A percentile compares a stretch with the other conserved stretches of the same genome.
Evolutionary conservation across 2,888 invertebrate species (phyloP).

Genomic region (Zeuzera pyrina): DNA sequence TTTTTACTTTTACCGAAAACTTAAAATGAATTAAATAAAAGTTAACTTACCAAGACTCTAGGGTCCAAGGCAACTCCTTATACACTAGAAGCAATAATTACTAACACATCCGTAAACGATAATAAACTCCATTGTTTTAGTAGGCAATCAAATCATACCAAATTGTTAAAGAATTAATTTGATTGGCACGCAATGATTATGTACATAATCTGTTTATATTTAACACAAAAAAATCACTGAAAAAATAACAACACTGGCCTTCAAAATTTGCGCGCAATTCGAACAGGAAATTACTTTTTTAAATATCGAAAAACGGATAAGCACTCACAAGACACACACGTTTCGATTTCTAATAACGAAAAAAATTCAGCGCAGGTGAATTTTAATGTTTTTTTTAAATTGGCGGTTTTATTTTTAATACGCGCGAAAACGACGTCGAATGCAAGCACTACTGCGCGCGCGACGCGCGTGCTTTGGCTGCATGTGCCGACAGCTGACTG

Average conservation of each 20-base stretch:
- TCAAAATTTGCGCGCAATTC: background rate
- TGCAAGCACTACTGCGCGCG: slow-evolving; percentile 46
- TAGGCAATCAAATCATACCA: no score
- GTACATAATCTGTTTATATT: background rate
- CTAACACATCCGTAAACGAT: no score
- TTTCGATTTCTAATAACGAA: background rate
- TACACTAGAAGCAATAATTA: no score
- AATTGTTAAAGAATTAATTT: no score
- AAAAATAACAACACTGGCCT: slow-evolving; percentile 1
- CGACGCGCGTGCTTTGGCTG: slow-evolving; percentile 58
- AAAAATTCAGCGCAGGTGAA: background rate
- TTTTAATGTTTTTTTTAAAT: slow-evolving; percentile 18
- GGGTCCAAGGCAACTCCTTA: no score
- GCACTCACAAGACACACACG: slow-evolving; percentile 1
- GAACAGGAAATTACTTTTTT: background rate
- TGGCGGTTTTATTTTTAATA: slow-evolving; percentile 22
- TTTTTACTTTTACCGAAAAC: no score
- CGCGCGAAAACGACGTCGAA: slow-evolving; percentile 40
- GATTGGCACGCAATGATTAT: background rate
- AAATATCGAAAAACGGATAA: no score
- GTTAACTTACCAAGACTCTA: no score
- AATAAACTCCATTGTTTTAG: no score
- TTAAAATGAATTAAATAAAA: no score
- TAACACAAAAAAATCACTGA: background rate
- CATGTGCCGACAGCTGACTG: slow-evolving; percentile 69